These are phyloP conservation scores for Haliclystus octoradiatus DNA, from an alignment of 30 jellyfish, hydroid and myxozoan species.

Conservation along the genomic window DNA sequence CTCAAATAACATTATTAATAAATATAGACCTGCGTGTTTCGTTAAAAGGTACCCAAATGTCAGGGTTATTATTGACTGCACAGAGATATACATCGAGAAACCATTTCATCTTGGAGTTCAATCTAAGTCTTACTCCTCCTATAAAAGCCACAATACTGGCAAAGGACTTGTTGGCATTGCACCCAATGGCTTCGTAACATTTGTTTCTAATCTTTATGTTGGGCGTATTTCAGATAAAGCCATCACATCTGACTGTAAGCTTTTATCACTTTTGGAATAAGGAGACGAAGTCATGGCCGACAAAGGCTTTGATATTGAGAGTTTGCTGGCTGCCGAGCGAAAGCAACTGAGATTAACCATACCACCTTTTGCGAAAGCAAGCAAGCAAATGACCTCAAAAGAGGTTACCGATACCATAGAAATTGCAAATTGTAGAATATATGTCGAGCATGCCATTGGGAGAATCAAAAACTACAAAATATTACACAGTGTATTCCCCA, in stretches of 20 bases:
- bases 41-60: background rate
- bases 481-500: background rate
- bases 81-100: background rate
- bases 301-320: slow-evolving; percentile 34
- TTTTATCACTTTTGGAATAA: slow-evolving; percentile 10
- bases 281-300: slow-evolving; percentile 50
- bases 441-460: slow-evolving; percentile 26
- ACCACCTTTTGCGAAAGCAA: slow-evolving; percentile 29
- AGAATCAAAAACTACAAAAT: slow-evolving; percentile 27
- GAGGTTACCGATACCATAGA: slow-evolving; percentile 37
- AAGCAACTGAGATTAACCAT: slow-evolving; percentile 14
- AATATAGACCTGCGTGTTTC: background rate
- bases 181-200: slow-evolving; percentile 34
- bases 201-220: slow-evolving; percentile 32
- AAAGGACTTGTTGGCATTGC: slow-evolving; percentile 34
- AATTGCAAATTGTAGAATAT: slow-evolving; percentile 19
- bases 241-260: slow-evolving; percentile 15
- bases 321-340: slow-evolving; percentile 9
- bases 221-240: slow-evolving; percentile 44
- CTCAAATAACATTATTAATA: background rate
- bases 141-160: slow-evolving; percentile 45
- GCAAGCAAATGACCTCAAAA: slow-evolving; percentile 40
- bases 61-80: background rate
- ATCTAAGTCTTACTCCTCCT: slow-evolving; percentile 1
- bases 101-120: background rate